Evolutionary conservation across 2,888 invertebrate genomes (phyloP), one percentile per base, ranked within the genome.

Genomic region (Alviniconcha strummeri): DNA sequence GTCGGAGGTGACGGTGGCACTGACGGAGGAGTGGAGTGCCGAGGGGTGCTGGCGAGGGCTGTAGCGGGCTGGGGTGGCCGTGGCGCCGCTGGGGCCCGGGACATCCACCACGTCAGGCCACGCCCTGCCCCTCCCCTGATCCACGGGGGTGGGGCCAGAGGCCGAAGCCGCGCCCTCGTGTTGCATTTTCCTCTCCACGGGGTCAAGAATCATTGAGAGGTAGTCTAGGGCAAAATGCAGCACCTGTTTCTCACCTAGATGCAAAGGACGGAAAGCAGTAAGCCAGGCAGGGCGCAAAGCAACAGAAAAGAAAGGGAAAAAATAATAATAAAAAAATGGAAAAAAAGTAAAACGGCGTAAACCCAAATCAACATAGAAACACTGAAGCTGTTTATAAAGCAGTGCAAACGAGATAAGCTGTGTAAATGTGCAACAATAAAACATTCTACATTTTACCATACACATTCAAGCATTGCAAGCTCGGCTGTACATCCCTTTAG

Each of bases 181-280:
- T n/a, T 56, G 82, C 77, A 76, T 36, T 55, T 60, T 71, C 76
- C 54, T 75, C 80, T 83, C 81, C 60, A 83, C 67, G 69, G 81
- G 85, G 71, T 71, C 76, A 69, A 85, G 81, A 71, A 83, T 77
- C 60, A 72, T 69, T 15, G 83, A 77, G 72, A 83, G 56, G 83
- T 81, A 81, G 81, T 83, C 81, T n/a, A 85, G 81, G 72, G 78
- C 81, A 79, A 83, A 83, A 55, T 81, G 81, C 69, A 85, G 83
- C 60, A 80, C 80, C 77, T 83, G 80, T 64, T 85, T 85, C 60
- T 80, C 82, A 84, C 83, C 84, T 84, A 83, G 79, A 82, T 75
- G 75, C 72, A 72, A 81, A 82, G 76, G 82, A 82, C 82, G 82
- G 67, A 82, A 82, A 82, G 82, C 82, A 77, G 55, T 80, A 76